phyloP scores from a whole-genome alignment of 2,797 vertebrate species.

The Darevskia mixta region DNA sequence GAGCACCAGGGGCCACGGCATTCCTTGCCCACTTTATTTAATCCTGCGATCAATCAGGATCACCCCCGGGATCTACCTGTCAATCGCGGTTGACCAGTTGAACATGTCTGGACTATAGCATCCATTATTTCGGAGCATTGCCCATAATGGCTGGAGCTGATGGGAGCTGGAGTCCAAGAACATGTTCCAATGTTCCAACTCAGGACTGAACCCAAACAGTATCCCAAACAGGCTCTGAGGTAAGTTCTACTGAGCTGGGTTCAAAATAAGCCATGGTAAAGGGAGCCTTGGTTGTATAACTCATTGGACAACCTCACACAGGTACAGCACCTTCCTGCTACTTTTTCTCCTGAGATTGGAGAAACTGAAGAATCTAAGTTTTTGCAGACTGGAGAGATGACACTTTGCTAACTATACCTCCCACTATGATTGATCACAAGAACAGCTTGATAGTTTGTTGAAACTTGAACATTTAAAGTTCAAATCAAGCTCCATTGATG shows the following conservation, averaged over 20 bases:
- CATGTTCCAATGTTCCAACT: too few species aligned
- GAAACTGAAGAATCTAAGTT: neutral
- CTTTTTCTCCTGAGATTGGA: neutral
- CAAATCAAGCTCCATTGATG: constrained; percentile 66
- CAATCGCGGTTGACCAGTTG: too few species aligned
- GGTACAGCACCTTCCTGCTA: constrained; percentile 21
- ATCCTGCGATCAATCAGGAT: too few species aligned
- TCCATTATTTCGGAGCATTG: too few species aligned
- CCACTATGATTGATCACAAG: constrained; percentile 9
- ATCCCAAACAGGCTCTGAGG: neutral
- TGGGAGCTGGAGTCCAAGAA: too few species aligned
- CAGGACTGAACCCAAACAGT: neutral
- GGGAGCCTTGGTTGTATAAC: neutral
- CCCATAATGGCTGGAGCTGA: too few species aligned
- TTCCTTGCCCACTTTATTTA: too few species aligned
- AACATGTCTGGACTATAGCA: too few species aligned
- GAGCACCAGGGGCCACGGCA: too few species aligned
- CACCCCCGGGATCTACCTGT: too few species aligned
- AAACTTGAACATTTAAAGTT: constrained; percentile 49
- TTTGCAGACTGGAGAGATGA: constrained; percentile 1
- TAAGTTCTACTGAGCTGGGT: neutral
- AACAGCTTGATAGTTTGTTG: neutral
- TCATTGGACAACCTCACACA: neutral
- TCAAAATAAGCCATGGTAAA: neutral
- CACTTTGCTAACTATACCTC: constrained; percentile 36